phyloP scores from a whole-genome alignment of 1,140 invertebrate species.

The Heterodera carotae region DNA sequence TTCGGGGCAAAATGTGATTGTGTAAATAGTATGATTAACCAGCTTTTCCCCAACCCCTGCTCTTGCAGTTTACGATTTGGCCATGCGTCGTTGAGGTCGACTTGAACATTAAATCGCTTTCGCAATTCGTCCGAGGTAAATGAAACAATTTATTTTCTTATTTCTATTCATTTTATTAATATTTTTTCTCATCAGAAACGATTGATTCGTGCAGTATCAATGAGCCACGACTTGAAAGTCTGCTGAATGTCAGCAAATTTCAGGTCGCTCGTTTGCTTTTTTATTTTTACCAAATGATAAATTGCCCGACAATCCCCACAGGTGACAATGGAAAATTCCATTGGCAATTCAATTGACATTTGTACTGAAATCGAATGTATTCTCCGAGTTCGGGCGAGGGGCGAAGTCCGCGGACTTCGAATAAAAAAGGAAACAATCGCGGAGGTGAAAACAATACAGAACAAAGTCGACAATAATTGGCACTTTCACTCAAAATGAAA shows the following conservation, averaged over 20 bases:
- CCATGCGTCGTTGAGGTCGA: slow-evolving; percentile 24
- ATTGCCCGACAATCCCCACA: not conserved
- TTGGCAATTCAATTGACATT: not conserved
- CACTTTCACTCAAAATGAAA: not conserved
- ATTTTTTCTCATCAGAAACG: too few species aligned
- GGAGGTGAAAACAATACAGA: not conserved
- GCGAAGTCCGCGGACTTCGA: not conserved
- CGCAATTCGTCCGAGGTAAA: slow-evolving; percentile 12
- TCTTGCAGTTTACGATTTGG: slow-evolving; percentile 29
- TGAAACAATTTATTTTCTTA: not conserved
- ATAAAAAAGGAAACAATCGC: not conserved
- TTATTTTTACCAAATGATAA: not conserved
- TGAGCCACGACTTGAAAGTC: slow-evolving; percentile 31
- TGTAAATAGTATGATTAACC: too few species aligned
- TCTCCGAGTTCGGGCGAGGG: not conserved
- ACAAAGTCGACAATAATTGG: not conserved
- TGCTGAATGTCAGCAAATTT: slow-evolving; percentile 32
- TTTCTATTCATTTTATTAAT: too few species aligned
- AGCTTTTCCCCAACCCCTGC: too few species aligned
- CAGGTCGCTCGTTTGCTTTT: slow-evolving; percentile 1
- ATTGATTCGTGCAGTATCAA: slow-evolving; percentile 31
- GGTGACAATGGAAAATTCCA: not conserved
- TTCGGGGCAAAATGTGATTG: too few species aligned
- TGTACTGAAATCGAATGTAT: not conserved
- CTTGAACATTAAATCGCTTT: slow-evolving; percentile 26